Conservation (phyloP, 2,113 vertebrate species). For the Mionectes macconnelli region DNA sequence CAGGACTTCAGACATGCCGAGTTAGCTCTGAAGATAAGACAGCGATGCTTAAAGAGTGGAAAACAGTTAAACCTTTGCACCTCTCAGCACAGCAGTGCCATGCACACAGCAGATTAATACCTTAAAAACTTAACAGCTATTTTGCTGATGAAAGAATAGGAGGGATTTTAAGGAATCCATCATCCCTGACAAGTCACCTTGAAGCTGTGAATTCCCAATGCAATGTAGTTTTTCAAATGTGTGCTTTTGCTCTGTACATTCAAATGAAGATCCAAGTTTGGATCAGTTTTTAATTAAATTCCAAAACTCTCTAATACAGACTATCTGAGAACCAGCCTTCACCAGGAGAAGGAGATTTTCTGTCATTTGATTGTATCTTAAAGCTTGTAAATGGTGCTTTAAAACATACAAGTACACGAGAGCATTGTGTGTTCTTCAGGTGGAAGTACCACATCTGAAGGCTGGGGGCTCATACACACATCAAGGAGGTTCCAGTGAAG, state of each 20-base stretch:
- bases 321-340: neutral
- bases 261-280: neutral
- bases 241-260: neutral
- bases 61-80: constrained; percentile 67
- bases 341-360: neutral
- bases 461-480: neutral
- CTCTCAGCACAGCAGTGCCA: constrained; percentile 18
- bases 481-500: neutral
- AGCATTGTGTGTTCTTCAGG: fast-evolving
- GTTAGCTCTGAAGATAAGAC: constrained; percentile 68
- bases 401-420: neutral
- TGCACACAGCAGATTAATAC: constrained; percentile 30
- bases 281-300: neutral
- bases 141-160: constrained; percentile 51
- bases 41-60: constrained; percentile 49
- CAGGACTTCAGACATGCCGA: constrained; percentile 59
- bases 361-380: neutral
- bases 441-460: neutral
- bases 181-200: constrained; percentile 56
- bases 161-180: constrained; percentile 58
- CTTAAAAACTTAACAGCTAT: constrained; percentile 51
- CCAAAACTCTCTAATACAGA: neutral
- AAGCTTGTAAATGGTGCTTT: neutral
- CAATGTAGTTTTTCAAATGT: neutral
- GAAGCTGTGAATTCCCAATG: constrained; percentile 31